phyloP scores from a whole-genome alignment of 2,113 vertebrate genomes.

The Prietella phreatophila region DNA sequence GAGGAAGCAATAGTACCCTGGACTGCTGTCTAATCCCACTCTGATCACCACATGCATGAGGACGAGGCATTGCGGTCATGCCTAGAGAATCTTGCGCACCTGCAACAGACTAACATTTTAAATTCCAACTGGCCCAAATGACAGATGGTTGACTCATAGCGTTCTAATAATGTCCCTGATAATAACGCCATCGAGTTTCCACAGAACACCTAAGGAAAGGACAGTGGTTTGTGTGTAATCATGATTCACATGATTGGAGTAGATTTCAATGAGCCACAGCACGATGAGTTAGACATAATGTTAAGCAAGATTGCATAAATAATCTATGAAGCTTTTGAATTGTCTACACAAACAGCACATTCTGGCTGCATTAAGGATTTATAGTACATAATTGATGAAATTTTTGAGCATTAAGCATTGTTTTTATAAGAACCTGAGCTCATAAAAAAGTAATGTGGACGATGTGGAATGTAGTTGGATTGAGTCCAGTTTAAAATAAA shows the following conservation, averaged over 20 bases:
- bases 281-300: constrained; percentile 19
- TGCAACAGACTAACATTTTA: constrained; percentile 17
- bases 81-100: not conserved
- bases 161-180: constrained; percentile 26
- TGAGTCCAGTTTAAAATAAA: not conserved
- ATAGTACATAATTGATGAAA: constrained; percentile 21
- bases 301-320: constrained; percentile 30
- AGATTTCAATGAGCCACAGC: not conserved
- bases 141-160: constrained; percentile 1
- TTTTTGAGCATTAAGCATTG: not conserved
- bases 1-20: not conserved
- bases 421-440: constrained; percentile 6
- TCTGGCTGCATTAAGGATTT: constrained; percentile 33
- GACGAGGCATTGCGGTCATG: not conserved
- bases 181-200: constrained; percentile 28
- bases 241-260: not conserved
- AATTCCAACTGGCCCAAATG: not conserved
- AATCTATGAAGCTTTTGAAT: constrained; percentile 28
- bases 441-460: constrained; percentile 12
- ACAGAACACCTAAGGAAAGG: constrained; percentile 4
- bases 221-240: constrained; percentile 29
- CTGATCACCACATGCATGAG: not conserved
- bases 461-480: not conserved
- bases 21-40: not conserved
- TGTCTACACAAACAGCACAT: constrained; percentile 20